phyloP scores from a whole-genome alignment of 1,140 invertebrate genomes.

The Lanistes nyassanus region DNA sequence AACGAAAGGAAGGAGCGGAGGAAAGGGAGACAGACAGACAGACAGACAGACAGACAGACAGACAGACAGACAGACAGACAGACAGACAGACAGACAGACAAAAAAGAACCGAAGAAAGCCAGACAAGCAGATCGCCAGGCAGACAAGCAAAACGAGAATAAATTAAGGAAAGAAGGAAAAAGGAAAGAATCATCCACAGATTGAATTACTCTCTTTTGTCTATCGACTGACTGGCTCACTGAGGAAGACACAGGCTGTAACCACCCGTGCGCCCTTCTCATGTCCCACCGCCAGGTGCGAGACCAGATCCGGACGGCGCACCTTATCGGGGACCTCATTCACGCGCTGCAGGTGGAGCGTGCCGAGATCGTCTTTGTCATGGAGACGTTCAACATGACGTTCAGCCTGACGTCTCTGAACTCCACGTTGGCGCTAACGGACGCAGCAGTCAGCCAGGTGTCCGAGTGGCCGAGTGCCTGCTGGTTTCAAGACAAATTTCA shows the following conservation, averaged over 20 bases:
- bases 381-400: conserved; percentile 12
- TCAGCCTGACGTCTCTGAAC: conserved; percentile 1
- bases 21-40: background rate
- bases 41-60: no score
- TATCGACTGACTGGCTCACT: no score
- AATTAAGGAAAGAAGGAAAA: no score
- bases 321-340: conserved; percentile 24
- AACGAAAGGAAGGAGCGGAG: no score
- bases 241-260: no score
- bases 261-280: background rate
- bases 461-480: conserved; percentile 6
- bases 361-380: conserved; percentile 20
- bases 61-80: background rate
- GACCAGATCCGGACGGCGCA: conserved; percentile 19
- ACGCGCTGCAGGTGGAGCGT: conserved; percentile 28
- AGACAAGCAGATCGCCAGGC: no score
- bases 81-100: background rate
- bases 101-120: no score
- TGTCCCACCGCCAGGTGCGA: background rate
- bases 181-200: no score
- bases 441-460: background rate
- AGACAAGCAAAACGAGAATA: no score
- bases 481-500: background rate
- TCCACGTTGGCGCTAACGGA: conserved; percentile 9
- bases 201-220: no score